These are phyloP conservation scores for Colostygia pectinataria DNA, from an alignment of 2,888 invertebrate genomes.

Conservation along the genomic window DNA sequence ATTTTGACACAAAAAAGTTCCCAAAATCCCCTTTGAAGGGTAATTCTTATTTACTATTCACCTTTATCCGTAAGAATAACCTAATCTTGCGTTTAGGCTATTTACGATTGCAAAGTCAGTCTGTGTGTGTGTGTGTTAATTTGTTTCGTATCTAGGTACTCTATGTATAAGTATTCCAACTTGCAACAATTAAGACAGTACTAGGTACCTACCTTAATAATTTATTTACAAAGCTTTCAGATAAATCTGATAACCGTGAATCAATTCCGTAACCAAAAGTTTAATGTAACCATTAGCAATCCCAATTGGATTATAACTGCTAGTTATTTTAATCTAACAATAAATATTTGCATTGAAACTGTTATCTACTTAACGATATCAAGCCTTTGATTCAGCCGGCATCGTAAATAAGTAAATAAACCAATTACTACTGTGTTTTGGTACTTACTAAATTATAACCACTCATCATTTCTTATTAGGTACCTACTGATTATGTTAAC, in stretches of 20 bases:
- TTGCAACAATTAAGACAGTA: background rate
- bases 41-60: too few species aligned
- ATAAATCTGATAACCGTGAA: slow-evolving; percentile 12
- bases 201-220: background rate
- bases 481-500: too few species aligned
- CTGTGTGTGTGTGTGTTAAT: too few species aligned
- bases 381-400: slow-evolving; percentile 32
- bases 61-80: too few species aligned
- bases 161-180: background rate
- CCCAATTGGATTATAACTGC: slow-evolving; percentile 41
- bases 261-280: slow-evolving; percentile 13
- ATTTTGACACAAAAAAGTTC: too few species aligned
- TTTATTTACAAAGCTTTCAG: background rate
- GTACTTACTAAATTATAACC: too few species aligned
- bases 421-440: background rate
- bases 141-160: too few species aligned
- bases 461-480: too few species aligned
- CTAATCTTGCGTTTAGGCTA: too few species aligned
- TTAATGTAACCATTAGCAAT: slow-evolving; percentile 22
- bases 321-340: slow-evolving; percentile 40
- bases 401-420: slow-evolving; percentile 7
- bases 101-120: too few species aligned
- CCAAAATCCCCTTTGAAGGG: too few species aligned
- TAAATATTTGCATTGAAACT: slow-evolving; percentile 20
- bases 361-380: slow-evolving; percentile 22